Base-by-base conservation (phyloP, 2,888 invertebrate species). In the Trissolcus brochymenae region DNA sequence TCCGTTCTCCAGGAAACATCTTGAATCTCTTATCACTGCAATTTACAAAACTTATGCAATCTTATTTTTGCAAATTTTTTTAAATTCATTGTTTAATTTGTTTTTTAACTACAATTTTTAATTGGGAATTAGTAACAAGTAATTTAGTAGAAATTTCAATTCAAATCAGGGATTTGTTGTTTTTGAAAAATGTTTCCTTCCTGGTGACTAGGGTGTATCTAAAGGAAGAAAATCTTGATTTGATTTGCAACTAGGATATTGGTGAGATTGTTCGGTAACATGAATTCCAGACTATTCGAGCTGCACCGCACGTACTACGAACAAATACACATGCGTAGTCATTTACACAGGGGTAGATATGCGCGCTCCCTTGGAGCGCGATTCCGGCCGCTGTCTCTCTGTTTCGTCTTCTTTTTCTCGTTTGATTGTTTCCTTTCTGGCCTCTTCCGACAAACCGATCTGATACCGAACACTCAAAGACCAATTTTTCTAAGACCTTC, bases 1-100 rank as follows among this genome's bases (percentile, higher is more conserved):
- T 43, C 97, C 97, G 85, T 94, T 95, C 90, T 96, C 95, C 87
- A 97, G 90, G 90, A 95, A 97, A 88, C 97, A 97, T 85, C 96
- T 92, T 85, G 95, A 95, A 90, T 97, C 96, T 83, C 94, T 92
- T 86, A 94, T 92, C 80, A 92, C 95, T 94, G 40, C 0, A 64
- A 66, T 29, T 29, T 21, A 2, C 29, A 57, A 43, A 29, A 29
- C 21, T 21, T 21, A 21, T 21, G 4, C 1, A 21, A 21, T 21
- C 21, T 1, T 21, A 21, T 21, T 21, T 41, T 55, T 16, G 14
- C 29, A 4, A 4, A 29, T 55, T 3, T 13, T 53, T 21, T 21
- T 21, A n/a, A n/a, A n/a, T n/a, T n/a, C n/a, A n/a, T n/a, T n/a
- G n/a, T n/a, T n/a, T n/a, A n/a, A n/a, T n/a, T n/a, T n/a, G n/a